Evolutionary conservation across 2,113 vertebrate species (phyloP), one percentile per base, ranked within the genome.

Genomic region (Epinephelus cyanopodus): DNA sequence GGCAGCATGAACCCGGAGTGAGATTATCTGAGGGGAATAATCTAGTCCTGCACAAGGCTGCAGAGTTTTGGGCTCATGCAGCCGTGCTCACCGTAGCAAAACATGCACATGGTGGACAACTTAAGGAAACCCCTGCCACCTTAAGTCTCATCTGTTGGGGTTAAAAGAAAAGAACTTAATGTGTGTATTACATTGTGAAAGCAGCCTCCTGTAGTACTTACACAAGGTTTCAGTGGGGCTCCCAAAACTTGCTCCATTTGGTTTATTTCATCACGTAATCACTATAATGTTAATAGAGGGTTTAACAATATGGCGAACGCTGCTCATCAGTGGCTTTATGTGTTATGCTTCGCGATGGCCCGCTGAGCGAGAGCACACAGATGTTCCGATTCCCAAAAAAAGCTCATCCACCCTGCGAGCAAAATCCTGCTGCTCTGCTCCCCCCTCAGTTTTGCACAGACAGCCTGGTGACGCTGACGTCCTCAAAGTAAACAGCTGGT

Each of bases 1-100:
- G 81, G 80, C 83, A 73, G 82, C 82, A 76, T 53, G 66, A 53
- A 27, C 47, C 27, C 21, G 61, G 71, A 86, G 58, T 79, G 72
- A 89, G 93, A 95, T 95, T 94, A 95, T 93, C 83, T 87, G 64
- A 27, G 71, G 78, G 60, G 67, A 87, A 91, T 95, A 95, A 95
- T 94, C 93, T 86, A 85, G 80, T 75, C 70, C 27, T 27, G 62
- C 80, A 71, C 57, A 70, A 52, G 58, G 72, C 79, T 82, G 47
- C 56, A 77, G 68, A 66, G 75, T 80, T 93, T 87, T 81, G 57
- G 53, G 77, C 60, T 56, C 19, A 37, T 8, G 33, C 6, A 64
- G 50, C 39, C 68, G 57, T 9, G 39, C 50, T 57, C 57, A 33
- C 52, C 56, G 65, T 11, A 74, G 66, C 19, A 81, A 73, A 76